These are phyloP conservation scores for Pelecanus crispus DNA, from an alignment of 2,113 vertebrate species.

Conservation along the genomic window DNA sequence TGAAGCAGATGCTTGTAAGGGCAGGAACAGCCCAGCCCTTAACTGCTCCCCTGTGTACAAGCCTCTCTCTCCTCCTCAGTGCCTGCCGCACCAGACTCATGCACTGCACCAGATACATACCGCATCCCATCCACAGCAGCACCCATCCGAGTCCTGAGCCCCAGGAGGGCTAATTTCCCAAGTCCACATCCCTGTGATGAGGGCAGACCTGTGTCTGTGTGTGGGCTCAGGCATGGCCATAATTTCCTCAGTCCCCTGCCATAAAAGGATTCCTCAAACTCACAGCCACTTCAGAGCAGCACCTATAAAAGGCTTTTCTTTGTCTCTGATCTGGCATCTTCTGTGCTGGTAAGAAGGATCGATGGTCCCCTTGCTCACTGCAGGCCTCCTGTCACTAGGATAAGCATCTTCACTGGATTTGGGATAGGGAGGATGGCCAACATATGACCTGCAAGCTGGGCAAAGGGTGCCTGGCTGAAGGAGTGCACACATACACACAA, in stretches of 20 bases:
- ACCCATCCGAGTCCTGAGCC: accelerated
- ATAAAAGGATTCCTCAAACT: not conserved
- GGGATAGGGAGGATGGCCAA: not conserved
- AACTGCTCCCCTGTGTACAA: not conserved
- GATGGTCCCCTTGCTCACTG: not conserved
- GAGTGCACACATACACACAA: not conserved
- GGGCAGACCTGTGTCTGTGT: not conserved
- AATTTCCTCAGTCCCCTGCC: not conserved
- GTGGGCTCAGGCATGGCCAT: not conserved
- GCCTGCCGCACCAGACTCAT: too few species aligned
- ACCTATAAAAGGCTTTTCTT: not conserved
- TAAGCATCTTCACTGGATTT: not conserved
- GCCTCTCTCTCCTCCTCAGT: not conserved
- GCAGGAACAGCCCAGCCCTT: not conserved
- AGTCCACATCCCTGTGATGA: not conserved
- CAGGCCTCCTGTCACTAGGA: not conserved
- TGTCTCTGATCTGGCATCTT: not conserved
- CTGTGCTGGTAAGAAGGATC: not conserved
- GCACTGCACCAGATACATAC: not conserved
- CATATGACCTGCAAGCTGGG: not conserved
- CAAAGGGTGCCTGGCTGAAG: not conserved
- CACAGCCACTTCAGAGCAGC: not conserved
- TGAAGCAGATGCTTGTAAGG: not conserved
- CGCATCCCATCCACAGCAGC: not conserved
- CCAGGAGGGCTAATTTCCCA: not conserved